Base-by-base conservation (phyloP, 2,888 invertebrate genomes). In the Drosophila stalkeri region DNA sequence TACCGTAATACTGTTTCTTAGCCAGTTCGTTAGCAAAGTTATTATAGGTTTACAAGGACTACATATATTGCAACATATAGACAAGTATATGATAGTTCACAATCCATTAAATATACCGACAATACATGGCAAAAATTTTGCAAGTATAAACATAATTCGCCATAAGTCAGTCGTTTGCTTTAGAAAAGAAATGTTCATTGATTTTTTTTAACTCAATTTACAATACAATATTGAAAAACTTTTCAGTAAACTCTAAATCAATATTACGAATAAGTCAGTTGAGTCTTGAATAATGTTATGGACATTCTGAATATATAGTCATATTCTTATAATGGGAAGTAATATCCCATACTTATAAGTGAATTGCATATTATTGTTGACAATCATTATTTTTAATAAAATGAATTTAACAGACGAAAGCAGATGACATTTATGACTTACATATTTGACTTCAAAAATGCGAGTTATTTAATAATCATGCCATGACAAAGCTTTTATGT, bases 381-480 rank as follows among this genome's bases (percentile, higher is more conserved):
- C 33, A 18, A 51, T 35, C 33, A 33, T 51, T 51, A 33, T 33
- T 51, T 18, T 27, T 27, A 27, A 33, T 18, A 20, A 51, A 51
- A 64, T 39, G 59, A 59, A 68, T 68, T 60, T 43, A 46, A 31
- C 44, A 20, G 12, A 43, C 37, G 20, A 14, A 31, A 20, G 31
- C 41, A 35, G 27, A 35, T 23, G 16, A n/a, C 51, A 31, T n/a
- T n/a, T 18, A 20, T n/a, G 55, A 47, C n/a, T 46, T 23, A 55
- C 23, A n/a, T 47, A n/a, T 73, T 73, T 61, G 4, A 14, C 18
- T 23, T 23, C 3, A 0, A 43, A 56, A 47, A 56, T 31, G 51
- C 61, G 23, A 6, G 14, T 71, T 54, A 70, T 61, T 70, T 51
- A 52, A 61, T 64, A 74, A 74, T 74, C 72, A 74, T 59, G 46